A percentile compares a stretch with the other conserved stretches of the same genome.
phyloP scores from a whole-genome alignment of 2,113 vertebrate species.

The Pan paniscus region DNA sequence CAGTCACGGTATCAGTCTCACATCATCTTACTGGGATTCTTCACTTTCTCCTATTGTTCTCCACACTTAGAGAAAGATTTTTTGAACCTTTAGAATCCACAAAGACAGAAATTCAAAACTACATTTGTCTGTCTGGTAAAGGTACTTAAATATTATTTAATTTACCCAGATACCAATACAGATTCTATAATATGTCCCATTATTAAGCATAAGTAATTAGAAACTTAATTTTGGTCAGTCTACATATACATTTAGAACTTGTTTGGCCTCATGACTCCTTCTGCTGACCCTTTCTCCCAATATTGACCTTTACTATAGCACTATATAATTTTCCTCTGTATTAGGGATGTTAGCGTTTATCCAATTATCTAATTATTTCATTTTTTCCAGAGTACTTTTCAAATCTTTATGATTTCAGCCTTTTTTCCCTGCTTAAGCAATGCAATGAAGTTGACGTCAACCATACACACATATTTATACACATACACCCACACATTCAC shows the following conservation, averaged over 20 bases:
- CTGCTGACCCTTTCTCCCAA: background rate
- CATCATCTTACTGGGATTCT: background rate
- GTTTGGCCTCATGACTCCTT: background rate
- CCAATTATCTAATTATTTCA: background rate
- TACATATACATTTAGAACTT: background rate
- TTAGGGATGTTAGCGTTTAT: background rate
- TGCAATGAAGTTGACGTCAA: background rate
- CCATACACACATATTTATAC: background rate
- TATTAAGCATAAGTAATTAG: background rate
- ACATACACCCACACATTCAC: background rate
- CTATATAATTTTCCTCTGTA: accelerated
- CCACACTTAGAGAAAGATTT: background rate
- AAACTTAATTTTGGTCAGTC: background rate
- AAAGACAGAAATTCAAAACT: slow-evolving; percentile 13
- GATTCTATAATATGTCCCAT: background rate
- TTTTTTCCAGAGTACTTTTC: background rate
- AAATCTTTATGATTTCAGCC: background rate
- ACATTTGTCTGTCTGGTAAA: background rate
- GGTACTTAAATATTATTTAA: background rate
- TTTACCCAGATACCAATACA: background rate
- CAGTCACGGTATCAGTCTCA: background rate
- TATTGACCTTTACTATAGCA: background rate
- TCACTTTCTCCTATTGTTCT: background rate
- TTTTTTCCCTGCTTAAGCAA: background rate
- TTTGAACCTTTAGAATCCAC: background rate